phyloP scores from a whole-genome alignment of 2,797 vertebrate species.

The Myotis vivesi region DNA sequence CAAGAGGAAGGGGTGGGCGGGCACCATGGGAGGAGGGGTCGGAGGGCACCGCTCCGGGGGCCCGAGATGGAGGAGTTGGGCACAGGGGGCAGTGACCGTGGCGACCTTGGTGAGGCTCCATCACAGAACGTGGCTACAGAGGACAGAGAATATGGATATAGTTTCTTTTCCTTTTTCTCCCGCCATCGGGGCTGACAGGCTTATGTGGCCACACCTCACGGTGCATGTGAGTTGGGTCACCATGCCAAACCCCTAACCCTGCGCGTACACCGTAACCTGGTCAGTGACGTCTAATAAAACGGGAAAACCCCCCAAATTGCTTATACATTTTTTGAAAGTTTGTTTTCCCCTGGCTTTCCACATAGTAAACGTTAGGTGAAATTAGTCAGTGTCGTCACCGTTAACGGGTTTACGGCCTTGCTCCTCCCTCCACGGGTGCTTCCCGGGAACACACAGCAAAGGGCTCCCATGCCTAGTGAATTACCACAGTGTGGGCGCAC shows the following conservation, averaged over 20 bases:
- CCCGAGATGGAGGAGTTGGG: too few relatives aligned
- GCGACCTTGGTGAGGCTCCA: background rate
- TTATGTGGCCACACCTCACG: background rate
- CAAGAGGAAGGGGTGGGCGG: background rate
- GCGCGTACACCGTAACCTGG: background rate
- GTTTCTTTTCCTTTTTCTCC: background rate
- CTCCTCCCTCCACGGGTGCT: background rate
- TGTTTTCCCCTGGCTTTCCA: too few relatives aligned
- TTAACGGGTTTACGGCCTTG: too few relatives aligned
- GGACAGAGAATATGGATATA: background rate
- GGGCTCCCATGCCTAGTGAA: too few relatives aligned
- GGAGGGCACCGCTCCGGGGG: background rate
- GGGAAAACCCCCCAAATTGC: accelerated
- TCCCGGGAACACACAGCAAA: background rate
- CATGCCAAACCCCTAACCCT: background rate
- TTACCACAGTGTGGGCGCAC: background rate
- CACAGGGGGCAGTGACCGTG: background rate
- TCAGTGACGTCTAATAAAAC: background rate
- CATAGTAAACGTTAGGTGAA: background rate
- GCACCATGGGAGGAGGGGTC: background rate
- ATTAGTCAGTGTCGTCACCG: too few relatives aligned
- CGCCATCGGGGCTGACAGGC: too few relatives aligned
- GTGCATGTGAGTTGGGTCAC: accelerated
- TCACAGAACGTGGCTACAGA: background rate
- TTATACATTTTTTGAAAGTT: background rate